Evolutionary conservation across 2,888 invertebrate species (phyloP).

Genomic region (Caprella mutica): DNA sequence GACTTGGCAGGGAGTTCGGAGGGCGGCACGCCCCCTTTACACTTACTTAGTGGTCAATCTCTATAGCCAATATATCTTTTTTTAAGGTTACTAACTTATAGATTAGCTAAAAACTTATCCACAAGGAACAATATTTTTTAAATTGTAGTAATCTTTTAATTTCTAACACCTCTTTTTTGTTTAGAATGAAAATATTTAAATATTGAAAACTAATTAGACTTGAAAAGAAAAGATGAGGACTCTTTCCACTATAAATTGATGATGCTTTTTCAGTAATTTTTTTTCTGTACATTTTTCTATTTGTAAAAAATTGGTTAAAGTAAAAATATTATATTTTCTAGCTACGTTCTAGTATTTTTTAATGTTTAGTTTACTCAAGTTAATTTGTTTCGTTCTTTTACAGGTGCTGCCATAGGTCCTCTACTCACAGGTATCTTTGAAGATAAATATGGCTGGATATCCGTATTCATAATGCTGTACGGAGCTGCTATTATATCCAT

Average conservation of each 20-base stretch:
- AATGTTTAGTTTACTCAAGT: background rate
- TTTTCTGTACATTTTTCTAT: background rate
- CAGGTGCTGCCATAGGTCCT: slow-evolving; percentile 87
- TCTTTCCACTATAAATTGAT: no score
- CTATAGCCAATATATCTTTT: background rate
- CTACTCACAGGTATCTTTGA: slow-evolving; percentile 74
- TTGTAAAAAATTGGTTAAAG: no score
- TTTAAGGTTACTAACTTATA: background rate
- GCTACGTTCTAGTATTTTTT: background rate
- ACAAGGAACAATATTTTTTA: background rate
- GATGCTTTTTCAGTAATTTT: background rate
- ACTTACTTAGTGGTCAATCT: no score
- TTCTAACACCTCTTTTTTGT: background rate
- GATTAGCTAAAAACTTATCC: background rate
- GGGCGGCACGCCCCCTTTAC: no score
- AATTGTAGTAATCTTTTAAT: background rate
- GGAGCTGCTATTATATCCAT: slow-evolving; percentile 65
- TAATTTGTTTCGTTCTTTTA: background rate
- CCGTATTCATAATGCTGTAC: slow-evolving; percentile 86
- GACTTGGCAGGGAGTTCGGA: no score
- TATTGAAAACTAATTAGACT: background rate
- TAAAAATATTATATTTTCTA: no score
- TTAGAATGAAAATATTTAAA: no score
- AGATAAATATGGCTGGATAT: slow-evolving; percentile 73
- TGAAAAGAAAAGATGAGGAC: no score